phyloP scores from a whole-genome alignment of 2,113 vertebrate species.

The Heteronetta atricapilla region DNA sequence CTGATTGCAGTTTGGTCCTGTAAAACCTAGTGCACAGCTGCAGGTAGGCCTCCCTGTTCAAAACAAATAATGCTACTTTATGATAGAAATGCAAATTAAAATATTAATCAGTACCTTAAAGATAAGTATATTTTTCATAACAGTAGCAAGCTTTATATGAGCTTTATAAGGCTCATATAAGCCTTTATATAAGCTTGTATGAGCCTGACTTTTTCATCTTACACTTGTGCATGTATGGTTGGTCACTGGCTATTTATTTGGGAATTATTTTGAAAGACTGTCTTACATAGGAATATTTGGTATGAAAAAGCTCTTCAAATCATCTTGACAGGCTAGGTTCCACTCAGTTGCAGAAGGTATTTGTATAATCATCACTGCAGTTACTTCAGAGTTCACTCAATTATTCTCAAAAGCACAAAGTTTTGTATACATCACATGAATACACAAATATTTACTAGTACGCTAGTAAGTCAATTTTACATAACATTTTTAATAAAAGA shows the following conservation, averaged over 20 bases:
- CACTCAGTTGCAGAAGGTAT: neutral
- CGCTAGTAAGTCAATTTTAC: neutral
- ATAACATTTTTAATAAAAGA: neutral
- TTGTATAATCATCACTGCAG: accelerated
- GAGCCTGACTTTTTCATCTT: neutral
- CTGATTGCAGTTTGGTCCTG: conserved; percentile 89
- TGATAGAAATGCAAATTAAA: neutral
- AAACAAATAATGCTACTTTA: neutral
- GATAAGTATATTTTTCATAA: accelerated
- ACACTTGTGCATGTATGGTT: accelerated
- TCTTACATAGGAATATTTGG: neutral
- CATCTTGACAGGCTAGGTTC: neutral
- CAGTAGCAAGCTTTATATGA: neutral
- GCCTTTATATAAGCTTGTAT: no score
- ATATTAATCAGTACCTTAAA: accelerated
- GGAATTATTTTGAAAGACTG: neutral
- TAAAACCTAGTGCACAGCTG: conserved; percentile 89
- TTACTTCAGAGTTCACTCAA: neutral
- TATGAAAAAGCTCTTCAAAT: neutral
- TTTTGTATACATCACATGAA: neutral
- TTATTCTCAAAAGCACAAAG: neutral
- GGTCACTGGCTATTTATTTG: neutral
- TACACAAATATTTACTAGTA: neutral
- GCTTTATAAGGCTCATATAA: no score
- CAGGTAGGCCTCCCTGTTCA: conserved; percentile 91